A percentile compares a stretch with the other conserved stretches of the same genome.
phyloP scores from a whole-genome alignment of 1,140 invertebrate genomes.

The Microplitis demolitor region DNA sequence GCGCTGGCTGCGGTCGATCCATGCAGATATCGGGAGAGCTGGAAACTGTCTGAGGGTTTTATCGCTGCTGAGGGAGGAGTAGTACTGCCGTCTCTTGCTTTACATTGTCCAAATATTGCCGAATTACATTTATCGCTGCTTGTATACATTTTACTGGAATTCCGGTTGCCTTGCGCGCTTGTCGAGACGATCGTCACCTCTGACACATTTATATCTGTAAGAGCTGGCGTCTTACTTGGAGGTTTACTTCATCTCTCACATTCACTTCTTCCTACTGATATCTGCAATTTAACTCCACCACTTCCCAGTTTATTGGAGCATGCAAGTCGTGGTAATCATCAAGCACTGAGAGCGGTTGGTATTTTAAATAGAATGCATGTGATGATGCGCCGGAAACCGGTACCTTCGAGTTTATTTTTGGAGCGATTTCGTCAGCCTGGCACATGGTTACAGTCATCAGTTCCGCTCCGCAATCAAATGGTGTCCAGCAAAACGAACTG shows the following conservation, averaged over 20 bases:
- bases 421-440: conserved; percentile 74
- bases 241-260: conserved; percentile 87
- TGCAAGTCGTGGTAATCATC: conserved; percentile 76
- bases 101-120: conserved; percentile 84
- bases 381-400: conserved; percentile 77
- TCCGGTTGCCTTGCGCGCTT: conserved; percentile 84
- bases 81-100: conserved; percentile 80
- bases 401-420: conserved; percentile 81
- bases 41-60: conserved; percentile 90
- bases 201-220: conserved; percentile 86
- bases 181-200: conserved; percentile 89
- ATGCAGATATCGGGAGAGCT: conserved; percentile 74
- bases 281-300: conserved; percentile 79
- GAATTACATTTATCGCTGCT: conserved; percentile 90
- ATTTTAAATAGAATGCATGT: conserved; percentile 78
- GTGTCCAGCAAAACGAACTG: conserved; percentile 46
- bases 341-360: conserved; percentile 80
- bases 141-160: conserved; percentile 85
- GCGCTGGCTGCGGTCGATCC: conserved; percentile 87
- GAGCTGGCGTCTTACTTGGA: conserved; percentile 86
- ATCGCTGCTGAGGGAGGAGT: conserved; percentile 85
- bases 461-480: conserved; percentile 41
- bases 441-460: conserved; percentile 49
- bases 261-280: conserved; percentile 81
- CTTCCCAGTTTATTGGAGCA: conserved; percentile 80